These are phyloP conservation scores for Diachasmimorpha longicaudata DNA, from an alignment of 1,140 invertebrate species.

Conservation along the genomic window DNA sequence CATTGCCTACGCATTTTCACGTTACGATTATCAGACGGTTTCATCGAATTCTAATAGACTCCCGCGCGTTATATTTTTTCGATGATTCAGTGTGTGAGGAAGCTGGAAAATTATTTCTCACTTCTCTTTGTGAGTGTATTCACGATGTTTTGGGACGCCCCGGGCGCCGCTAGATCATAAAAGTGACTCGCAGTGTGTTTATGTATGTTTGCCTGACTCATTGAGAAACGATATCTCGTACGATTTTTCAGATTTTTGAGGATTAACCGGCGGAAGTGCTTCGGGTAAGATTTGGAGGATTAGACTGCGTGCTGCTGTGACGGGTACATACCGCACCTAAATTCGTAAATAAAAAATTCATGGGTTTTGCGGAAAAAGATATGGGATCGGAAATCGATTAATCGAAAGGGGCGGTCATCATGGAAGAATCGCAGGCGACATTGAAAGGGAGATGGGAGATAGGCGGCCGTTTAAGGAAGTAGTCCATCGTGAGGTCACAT, in stretches of 20 bases:
- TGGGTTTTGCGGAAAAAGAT: too few relatives aligned
- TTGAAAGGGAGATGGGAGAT: too few relatives aligned
- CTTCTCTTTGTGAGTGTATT: not conserved
- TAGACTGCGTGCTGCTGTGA: too few relatives aligned
- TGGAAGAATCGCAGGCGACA: too few relatives aligned
- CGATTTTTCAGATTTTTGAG: not conserved
- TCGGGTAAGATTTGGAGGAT: too few relatives aligned
- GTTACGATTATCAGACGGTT: not conserved
- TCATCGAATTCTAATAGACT: slow-evolving; percentile 2
- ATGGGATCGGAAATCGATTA: too few relatives aligned
- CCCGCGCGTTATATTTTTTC: not conserved
- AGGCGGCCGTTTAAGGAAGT: too few relatives aligned
- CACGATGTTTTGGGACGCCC: not conserved
- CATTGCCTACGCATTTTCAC: not conserved
- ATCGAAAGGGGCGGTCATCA: too few relatives aligned
- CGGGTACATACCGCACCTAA: too few relatives aligned
- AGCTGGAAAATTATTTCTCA: not conserved
- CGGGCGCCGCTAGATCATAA: slow-evolving; percentile 1
- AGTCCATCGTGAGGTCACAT: too few relatives aligned
- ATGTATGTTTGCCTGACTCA: not conserved
- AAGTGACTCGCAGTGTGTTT: not conserved
- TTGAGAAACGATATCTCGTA: not conserved
- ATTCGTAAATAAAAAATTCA: too few relatives aligned
- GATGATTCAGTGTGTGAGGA: not conserved
- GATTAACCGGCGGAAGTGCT: too few relatives aligned